Percentiles rank a stretch among this genome's conserved stretches.
phyloP scores from a whole-genome alignment of 2,113 vertebrate genomes.

The Gymnobelideus leadbeateri region DNA sequence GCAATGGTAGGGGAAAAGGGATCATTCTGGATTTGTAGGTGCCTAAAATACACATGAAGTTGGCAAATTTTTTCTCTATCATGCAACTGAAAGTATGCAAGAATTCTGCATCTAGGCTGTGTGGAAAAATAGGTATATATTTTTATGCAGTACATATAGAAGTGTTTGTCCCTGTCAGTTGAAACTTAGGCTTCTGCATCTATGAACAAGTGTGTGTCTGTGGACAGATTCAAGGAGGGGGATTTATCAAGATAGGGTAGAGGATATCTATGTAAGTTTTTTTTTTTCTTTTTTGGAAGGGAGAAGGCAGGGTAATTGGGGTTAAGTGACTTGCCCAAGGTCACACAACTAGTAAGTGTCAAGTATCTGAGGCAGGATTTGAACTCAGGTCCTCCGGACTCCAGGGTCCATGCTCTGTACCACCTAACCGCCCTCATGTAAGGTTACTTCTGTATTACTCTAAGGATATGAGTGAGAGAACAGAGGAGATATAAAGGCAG shows the following conservation, averaged over 20 bases:
- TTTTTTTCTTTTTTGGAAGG: not conserved
- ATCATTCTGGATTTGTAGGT: not conserved
- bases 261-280: not conserved
- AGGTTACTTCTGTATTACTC: slow-evolving; percentile 26
- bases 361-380: too few relatives aligned
- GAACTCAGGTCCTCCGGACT: too few relatives aligned
- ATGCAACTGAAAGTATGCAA: not conserved
- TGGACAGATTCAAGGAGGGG: slow-evolving; percentile 17
- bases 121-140: not conserved
- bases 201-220: slow-evolving; percentile 39
- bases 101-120: not conserved
- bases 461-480: not conserved
- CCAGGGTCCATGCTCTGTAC: too few relatives aligned
- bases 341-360: too few relatives aligned
- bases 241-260: not conserved
- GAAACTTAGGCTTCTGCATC: slow-evolving; percentile 37
- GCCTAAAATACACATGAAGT: slow-evolving; percentile 42
- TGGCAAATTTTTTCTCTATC: slow-evolving; percentile 21
- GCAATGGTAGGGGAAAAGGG: slow-evolving; percentile 7
- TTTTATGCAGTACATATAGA: not conserved
- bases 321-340: too few relatives aligned
- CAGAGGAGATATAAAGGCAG: slow-evolving; percentile 16
- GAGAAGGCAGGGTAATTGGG: too few relatives aligned
- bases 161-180: slow-evolving; percentile 45
- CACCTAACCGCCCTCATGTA: not conserved